Conservation (phyloP, 2,797 vertebrate genomes). For the Morus bassanus region DNA sequence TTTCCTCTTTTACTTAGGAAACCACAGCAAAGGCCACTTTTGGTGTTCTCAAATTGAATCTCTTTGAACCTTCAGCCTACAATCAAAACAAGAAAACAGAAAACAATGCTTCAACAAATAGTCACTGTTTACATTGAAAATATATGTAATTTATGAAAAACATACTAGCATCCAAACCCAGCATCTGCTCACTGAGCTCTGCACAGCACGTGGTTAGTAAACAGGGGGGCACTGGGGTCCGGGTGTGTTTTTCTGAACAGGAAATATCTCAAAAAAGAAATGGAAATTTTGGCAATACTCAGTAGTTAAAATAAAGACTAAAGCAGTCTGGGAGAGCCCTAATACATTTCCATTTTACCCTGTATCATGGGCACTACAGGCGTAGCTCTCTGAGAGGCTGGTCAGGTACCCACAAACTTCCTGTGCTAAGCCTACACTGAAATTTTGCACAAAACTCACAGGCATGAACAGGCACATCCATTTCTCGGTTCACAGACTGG, state of each 20-base stretch:
- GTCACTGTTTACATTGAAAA: neutral
- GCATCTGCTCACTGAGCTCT: neutral
- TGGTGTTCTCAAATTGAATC: neutral
- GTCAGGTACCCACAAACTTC: neutral
- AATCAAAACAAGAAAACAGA: conserved; percentile 18
- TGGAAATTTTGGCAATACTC: neutral
- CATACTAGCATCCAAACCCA: neutral
- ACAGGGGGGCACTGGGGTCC: neutral
- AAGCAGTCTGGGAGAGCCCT: neutral
- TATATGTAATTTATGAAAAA: neutral
- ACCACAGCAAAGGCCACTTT: neutral
- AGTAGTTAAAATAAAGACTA: neutral
- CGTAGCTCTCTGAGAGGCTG: neutral
- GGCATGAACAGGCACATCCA: neutral
- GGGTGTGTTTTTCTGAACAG: neutral
- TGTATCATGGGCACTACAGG: neutral
- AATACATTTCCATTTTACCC: neutral
- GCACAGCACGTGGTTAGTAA: neutral
- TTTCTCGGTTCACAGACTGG: neutral
- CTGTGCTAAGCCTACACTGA: neutral
- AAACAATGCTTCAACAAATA: neutral
- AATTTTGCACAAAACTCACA: neutral
- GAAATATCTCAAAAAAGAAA: neutral
- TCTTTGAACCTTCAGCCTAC: neutral
- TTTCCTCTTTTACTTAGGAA: neutral